A percentile compares a stretch with the other conserved stretches of the same genome.
Evolutionary conservation across 2,113 vertebrate genomes (phyloP).

Genomic region (Cebus imitator): DNA sequence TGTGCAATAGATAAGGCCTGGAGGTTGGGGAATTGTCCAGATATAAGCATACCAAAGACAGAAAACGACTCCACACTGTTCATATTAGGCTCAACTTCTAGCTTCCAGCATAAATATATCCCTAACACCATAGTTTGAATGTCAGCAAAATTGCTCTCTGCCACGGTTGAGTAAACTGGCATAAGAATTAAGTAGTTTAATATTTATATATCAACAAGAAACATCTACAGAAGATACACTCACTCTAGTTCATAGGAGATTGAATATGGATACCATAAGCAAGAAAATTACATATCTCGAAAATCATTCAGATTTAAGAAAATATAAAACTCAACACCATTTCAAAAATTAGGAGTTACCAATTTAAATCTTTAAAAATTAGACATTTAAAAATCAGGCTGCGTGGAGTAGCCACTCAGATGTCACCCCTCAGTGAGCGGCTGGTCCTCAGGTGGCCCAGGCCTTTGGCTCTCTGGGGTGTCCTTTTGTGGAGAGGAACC

Average conservation of each 20-base stretch:
- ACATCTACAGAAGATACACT: slow-evolving; percentile 15
- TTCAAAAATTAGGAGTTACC: neutral
- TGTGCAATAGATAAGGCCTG: neutral
- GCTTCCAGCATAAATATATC: neutral
- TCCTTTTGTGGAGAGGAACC: neutral
- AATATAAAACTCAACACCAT: neutral
- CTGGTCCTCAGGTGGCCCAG: neutral
- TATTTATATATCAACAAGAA: slow-evolving; percentile 37
- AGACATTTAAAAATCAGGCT: neutral
- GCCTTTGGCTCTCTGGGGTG: neutral
- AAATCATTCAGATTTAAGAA: neutral
- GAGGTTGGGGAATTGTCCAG: neutral
- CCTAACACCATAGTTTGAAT: neutral
- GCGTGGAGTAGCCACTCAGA: neutral
- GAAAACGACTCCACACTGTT: neutral
- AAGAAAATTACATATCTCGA: neutral
- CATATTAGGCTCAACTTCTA: neutral
- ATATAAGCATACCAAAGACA: neutral
- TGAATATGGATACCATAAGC: slow-evolving; percentile 30
- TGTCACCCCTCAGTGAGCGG: neutral
- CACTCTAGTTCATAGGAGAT: neutral
- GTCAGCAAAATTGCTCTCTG: slow-evolving; percentile 6
- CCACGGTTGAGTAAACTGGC: neutral
- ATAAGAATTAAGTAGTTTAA: slow-evolving; percentile 39
- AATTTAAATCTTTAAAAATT: neutral